phyloP scores from a whole-genome alignment of 2,797 vertebrate species.

The Tinamus major region DNA sequence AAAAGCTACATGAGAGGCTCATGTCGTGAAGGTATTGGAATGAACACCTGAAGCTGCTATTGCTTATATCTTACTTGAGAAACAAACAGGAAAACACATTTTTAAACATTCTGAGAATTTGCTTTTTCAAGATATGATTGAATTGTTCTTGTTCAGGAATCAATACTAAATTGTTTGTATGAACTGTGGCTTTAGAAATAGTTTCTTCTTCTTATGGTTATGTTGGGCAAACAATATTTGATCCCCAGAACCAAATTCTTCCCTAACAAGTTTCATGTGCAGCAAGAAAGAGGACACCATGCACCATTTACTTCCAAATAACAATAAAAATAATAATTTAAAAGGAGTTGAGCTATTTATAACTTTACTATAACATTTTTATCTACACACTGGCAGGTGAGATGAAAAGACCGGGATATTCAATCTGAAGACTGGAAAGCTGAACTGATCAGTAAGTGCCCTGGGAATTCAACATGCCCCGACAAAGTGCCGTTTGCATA shows the following conservation, averaged over 20 bases:
- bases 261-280: neutral
- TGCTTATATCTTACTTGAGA: neutral
- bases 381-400: neutral
- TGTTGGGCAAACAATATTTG: neutral
- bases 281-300: neutral
- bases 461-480: neutral
- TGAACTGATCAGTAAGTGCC: neutral
- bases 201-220: neutral
- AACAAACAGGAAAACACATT: neutral
- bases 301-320: neutral
- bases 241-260: neutral
- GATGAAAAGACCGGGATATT: neutral
- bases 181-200: neutral
- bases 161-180: neutral
- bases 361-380: neutral
- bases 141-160: neutral
- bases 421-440: neutral
- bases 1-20: neutral
- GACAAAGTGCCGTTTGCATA: neutral
- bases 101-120: neutral
- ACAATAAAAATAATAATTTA: no score
- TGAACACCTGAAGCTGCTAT: neutral
- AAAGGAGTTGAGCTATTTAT: neutral
- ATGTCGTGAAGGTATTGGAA: neutral
- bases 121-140: neutral